A percentile compares a stretch with the other conserved stretches of the same genome.
Evolutionary conservation across 2,797 vertebrate genomes (phyloP).

Genomic region (Sternarchorhynchus goeldii): DNA sequence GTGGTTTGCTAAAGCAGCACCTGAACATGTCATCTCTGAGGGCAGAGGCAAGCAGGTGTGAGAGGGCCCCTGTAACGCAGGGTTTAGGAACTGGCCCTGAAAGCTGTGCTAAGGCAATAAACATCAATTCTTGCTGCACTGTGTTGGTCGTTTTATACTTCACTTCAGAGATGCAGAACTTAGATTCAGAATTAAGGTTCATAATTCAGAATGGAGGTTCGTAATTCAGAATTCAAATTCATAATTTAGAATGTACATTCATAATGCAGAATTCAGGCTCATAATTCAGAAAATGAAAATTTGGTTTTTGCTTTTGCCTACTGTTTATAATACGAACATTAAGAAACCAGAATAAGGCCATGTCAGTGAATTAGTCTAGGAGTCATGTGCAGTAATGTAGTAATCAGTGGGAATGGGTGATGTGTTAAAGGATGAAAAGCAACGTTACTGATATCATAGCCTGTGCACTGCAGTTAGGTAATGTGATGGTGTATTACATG

Average conservation of each 20-base stretch:
- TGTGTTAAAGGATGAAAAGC: neutral
- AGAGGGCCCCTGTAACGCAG: conserved; percentile 6
- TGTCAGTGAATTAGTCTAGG: neutral
- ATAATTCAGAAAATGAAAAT: no score
- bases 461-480: no score
- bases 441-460: neutral
- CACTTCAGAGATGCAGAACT: no score
- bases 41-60: conserved; percentile 64
- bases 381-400: neutral
- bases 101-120: neutral
- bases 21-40: conserved; percentile 81
- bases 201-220: no score
- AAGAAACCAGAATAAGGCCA: neutral
- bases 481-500: no score
- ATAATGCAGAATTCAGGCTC: no score
- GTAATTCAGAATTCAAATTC: no score
- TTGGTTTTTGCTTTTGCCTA: neutral
- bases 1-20: conserved; percentile 84
- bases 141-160: no score
- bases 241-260: no score
- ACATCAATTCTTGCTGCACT: no score
- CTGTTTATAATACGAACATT: neutral
- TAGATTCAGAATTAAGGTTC: no score
- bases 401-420: neutral
- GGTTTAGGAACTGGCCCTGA: neutral